Evolutionary conservation across 2,113 vertebrate species (phyloP), one percentile per base, ranked within the genome.

Genomic region (Narcine bancroftii): DNA sequence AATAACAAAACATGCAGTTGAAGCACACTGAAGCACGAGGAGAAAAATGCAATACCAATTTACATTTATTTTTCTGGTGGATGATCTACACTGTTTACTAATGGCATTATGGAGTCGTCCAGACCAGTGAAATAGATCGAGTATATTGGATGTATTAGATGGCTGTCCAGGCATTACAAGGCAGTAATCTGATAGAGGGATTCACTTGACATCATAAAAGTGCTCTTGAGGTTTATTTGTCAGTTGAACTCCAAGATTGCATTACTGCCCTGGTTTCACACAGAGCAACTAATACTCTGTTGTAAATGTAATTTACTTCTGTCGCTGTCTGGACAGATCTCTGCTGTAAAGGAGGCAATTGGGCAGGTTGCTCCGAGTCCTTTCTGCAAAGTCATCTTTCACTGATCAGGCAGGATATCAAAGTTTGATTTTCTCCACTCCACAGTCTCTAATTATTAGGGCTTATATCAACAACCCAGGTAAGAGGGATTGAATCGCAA

Each of bases 201-300:
- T 60, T 85, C 29, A 85, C 19, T n/a, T 85, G 81, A 85, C 53
- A 60, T 56, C 53, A 36, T 85, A 85, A 85, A n/a, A 17, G 53
- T 85, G 4, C 53, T 85, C 81, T 85, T 85, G 53, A n/a, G 81
- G 81, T 85, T 85, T 85, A 85, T 56, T 60, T 85, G 15, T 85
- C 81, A 85, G 15, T 33, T 56, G 50, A 85, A 36, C 81, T 60
- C 50, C 13, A 85, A 85, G 81, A 85, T 85, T 85, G 81, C 81
- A 85, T 60, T 85, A 85, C 50, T 60, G 33, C 53, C 50, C 13
- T 21, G 53, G 50, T 56, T 85, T 56, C 50, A n/a, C 47, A 83
- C 81, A 60, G 33, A 85, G 29, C 81, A 85, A 85, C 81, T 56
- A 79, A 50, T 50, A 50, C 42, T 79, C 24, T 79, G 29, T 60